Evolutionary conservation across 2,113 vertebrate species (phyloP), one percentile per base, ranked within the genome.

Genomic region (Sinocyclocheilus maitianheensis): DNA sequence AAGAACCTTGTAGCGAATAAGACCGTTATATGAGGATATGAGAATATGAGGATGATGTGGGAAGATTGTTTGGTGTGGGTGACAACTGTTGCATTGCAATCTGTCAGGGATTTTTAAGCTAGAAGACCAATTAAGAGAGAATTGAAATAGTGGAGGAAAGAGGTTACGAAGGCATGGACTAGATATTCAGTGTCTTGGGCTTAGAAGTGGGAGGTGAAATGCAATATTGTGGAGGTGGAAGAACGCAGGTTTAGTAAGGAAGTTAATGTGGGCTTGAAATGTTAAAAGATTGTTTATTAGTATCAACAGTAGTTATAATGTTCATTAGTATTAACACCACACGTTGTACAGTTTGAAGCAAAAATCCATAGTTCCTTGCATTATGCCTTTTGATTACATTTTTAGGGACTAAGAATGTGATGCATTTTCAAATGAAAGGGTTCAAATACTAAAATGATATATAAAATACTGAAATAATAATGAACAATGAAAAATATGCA

Each of bases 141-240:
- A 75, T 22, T 48, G 72, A 46, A 46, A 48, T 22, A 48, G 72
- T 24, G 22, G 11, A 46, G 2, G 40, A 75, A 75, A 75, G 34
- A 46, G 40, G 40, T 43, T 48, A 74, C n/a, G 18, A 75, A 75
- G 43, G 72, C 40, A 75, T 75, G 10, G 11, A 24, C 40, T 5
- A 48, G 72, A 48, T n/a, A 75, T 48, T 48, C n/a, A 14, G n/a
- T 75, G 22, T 75, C 74, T 51, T 76, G 43, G n/a, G n/a, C 43
- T 76, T 43, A 40, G 4, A 43, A 43, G 20, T 74, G 37, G 69
- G 69, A 74, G 43, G n/a, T 48, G 74, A 51, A 75, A 75, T 75
- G 10, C 20, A 75, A 24, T 48, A 48, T 48, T 75, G 20, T 72
- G 18, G 10, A 72, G 69, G 69, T 72, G 37, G 18, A 72, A 72